phyloP scores from a whole-genome alignment of 2,797 vertebrate species.

The Sparus aurata region DNA sequence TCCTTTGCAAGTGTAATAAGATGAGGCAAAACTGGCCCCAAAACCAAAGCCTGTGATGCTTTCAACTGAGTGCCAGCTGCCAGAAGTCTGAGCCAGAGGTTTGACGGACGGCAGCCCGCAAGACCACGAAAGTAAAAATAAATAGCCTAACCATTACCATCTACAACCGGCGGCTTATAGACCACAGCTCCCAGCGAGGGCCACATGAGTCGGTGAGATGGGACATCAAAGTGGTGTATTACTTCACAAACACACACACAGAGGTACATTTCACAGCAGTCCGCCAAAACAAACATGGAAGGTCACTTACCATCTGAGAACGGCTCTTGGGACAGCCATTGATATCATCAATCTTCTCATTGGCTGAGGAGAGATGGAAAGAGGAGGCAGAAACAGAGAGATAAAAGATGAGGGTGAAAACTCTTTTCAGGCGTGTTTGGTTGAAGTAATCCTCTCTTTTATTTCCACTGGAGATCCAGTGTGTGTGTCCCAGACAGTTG shows the following conservation, averaged over 20 bases:
- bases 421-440: constrained; percentile 30
- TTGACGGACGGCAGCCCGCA: constrained; percentile 61
- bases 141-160: constrained; percentile 59
- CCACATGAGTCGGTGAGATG: constrained; percentile 30
- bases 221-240: constrained; percentile 39
- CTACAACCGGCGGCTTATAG: constrained; percentile 50
- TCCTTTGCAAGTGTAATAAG: constrained; percentile 62
- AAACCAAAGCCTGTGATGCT: constrained; percentile 62
- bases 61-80: constrained; percentile 71
- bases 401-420: constrained; percentile 39
- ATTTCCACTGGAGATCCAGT: constrained; percentile 44
- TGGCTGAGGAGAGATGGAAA: constrained; percentile 85
- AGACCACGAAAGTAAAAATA: constrained; percentile 77
- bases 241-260: constrained; percentile 38
- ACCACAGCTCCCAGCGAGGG: constrained; percentile 23
- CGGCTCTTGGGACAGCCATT: constrained; percentile 97
- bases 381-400: constrained; percentile 51
- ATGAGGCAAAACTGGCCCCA: constrained; percentile 57
- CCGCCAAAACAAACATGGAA: constrained; percentile 54
- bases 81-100: constrained; percentile 71
- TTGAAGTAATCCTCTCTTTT: constrained; percentile 50
- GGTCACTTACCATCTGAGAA: constrained; percentile 96
- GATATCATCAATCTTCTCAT: constrained; percentile 99
- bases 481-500: constrained; percentile 53
- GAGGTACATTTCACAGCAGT: constrained; percentile 43